phyloP scores from a whole-genome alignment of 2,888 invertebrate genomes.

The Ametastegia equiseti region DNA sequence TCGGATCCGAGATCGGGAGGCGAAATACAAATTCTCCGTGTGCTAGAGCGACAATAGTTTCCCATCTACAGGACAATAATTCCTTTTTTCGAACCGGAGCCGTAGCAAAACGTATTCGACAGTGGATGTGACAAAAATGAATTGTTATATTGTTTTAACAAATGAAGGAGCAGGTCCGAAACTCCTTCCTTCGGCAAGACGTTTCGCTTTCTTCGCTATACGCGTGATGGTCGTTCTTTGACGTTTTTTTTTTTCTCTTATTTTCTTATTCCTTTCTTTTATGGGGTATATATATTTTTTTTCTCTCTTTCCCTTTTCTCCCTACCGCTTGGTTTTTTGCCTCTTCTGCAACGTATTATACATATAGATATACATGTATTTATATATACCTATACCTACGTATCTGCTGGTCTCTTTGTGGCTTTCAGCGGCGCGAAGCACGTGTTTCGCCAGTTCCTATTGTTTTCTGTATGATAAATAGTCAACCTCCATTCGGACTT shows the following conservation, averaged over 20 bases:
- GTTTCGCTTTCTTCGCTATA: background rate
- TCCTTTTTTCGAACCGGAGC: constrained; percentile 19
- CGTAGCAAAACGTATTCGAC: constrained; percentile 55
- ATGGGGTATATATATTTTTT: no score
- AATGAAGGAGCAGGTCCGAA: constrained; percentile 67
- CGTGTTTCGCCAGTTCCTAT: constrained; percentile 76
- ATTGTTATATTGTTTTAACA: constrained; percentile 74
- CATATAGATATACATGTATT: constrained; percentile 62
- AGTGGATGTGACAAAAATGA: constrained; percentile 73
- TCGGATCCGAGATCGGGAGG: constrained; percentile 22
- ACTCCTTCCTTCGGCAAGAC: constrained; percentile 22
- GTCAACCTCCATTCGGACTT: constrained; percentile 54
- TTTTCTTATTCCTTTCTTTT: constrained; percentile 21
- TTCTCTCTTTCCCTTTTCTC: constrained; percentile 47
- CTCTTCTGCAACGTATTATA: constrained; percentile 62
- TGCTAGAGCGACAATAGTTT: constrained; percentile 35
- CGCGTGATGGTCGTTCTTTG: constrained; percentile 4
- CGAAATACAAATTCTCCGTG: constrained; percentile 38
- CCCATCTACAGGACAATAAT: constrained; percentile 25
- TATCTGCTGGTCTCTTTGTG: constrained; percentile 59
- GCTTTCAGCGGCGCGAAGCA: constrained; percentile 74
- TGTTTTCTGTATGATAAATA: constrained; percentile 76
- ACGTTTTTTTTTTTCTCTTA: background rate
- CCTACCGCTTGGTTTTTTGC: constrained; percentile 30
- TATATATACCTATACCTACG: constrained; percentile 56